Evolutionary conservation across 2,113 vertebrate species (phyloP).

Genomic region (Calypte anna): DNA sequence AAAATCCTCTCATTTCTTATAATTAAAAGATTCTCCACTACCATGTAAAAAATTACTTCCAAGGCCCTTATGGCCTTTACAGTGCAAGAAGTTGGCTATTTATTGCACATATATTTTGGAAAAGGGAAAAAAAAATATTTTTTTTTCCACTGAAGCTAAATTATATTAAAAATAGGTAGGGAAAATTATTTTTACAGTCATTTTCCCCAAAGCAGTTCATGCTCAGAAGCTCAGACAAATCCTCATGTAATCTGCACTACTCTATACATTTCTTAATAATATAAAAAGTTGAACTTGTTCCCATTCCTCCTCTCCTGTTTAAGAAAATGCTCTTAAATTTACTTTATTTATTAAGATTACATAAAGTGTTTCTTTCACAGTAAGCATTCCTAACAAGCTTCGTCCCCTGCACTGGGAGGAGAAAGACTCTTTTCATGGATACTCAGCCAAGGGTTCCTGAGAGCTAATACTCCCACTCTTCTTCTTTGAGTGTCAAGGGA

Average conservation of each 20-base stretch:
- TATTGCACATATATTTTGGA: background rate
- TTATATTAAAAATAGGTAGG: constrained; percentile 44
- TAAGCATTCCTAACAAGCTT: constrained; percentile 69
- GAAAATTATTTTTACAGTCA: constrained; percentile 45
- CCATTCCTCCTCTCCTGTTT: background rate
- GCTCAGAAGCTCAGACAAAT: constrained; percentile 1
- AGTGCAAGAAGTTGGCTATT: background rate
- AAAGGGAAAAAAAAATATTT: background rate
- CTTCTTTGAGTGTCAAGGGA: constrained; percentile 83
- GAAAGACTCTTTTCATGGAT: constrained; percentile 77
- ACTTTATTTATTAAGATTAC: constrained; percentile 75
- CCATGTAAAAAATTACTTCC: background rate
- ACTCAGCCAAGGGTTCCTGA: constrained; percentile 76
- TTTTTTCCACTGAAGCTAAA: background rate
- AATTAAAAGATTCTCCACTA: background rate
- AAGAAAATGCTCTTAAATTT: constrained; percentile 70
- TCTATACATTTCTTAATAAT: constrained; percentile 31
- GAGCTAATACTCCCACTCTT: constrained; percentile 85
- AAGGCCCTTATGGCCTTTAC: background rate
- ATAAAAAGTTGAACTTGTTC: constrained; percentile 16
- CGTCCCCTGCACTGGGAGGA: constrained; percentile 70
- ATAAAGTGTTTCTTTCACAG: constrained; percentile 75
- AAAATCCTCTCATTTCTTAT: background rate
- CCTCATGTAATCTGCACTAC: constrained; percentile 9
- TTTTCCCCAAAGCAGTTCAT: background rate